These are phyloP conservation scores for Macrostomum lignano DNA, from an alignment of 1,140 invertebrate genomes.

Conservation along the genomic window DNA sequence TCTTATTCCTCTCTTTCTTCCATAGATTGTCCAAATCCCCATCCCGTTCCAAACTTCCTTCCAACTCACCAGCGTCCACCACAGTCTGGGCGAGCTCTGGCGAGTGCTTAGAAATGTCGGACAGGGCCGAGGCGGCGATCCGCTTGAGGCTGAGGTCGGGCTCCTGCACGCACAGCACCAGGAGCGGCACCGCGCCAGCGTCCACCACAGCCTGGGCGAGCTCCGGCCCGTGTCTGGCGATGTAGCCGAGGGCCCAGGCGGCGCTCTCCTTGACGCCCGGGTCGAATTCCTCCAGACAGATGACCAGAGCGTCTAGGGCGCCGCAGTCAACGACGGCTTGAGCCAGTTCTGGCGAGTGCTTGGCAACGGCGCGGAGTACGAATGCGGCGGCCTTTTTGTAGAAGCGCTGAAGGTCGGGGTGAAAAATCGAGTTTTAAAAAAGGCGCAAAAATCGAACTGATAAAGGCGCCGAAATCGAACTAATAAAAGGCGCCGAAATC, in stretches of 20 bases:
- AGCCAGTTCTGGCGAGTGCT: constrained; percentile 38
- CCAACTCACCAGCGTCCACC: constrained; percentile 43
- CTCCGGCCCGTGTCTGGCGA: constrained; percentile 43
- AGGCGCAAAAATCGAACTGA: too few relatives aligned
- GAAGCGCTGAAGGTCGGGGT: constrained; percentile 35
- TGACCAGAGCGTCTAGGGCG: constrained; percentile 39
- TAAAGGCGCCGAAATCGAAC: too few relatives aligned
- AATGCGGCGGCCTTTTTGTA: constrained; percentile 40
- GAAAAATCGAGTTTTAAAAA: too few relatives aligned
- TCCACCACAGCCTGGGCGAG: constrained; percentile 42
- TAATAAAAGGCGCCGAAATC: too few relatives aligned
- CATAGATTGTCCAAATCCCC: too few relatives aligned
- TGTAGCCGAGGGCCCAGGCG: constrained; percentile 39
- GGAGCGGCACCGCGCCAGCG: constrained; percentile 38
- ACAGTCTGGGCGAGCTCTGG: constrained; percentile 39
- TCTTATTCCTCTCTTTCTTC: too few relatives aligned
- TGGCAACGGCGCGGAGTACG: constrained; percentile 36
- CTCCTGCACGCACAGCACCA: constrained; percentile 38
- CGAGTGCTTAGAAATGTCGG: constrained; percentile 45
- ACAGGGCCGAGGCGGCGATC: constrained; percentile 35
- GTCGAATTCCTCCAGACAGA: constrained; percentile 35
- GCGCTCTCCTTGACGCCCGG: constrained; percentile 28
- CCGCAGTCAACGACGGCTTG: constrained; percentile 38
- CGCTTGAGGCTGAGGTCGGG: constrained; percentile 42
- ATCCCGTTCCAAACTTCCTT: too few relatives aligned